Percentiles rank a stretch among this genome's conserved stretches.
These are phyloP conservation scores for Ceraclea dissimilis DNA, from an alignment of 2,888 invertebrate species.

Conservation along the genomic window DNA sequence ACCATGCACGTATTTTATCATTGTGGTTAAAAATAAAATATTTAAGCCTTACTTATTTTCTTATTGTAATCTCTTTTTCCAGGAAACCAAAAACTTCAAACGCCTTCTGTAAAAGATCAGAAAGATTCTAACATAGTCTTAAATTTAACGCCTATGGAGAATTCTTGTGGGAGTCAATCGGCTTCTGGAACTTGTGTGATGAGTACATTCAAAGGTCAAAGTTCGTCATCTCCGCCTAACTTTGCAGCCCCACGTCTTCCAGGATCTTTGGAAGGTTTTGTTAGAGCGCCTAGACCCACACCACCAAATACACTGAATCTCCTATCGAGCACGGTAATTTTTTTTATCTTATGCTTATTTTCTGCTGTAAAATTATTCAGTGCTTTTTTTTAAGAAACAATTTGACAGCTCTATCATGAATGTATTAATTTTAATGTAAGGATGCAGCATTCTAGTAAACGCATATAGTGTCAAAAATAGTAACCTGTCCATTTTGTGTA, in stretches of 20 bases:
- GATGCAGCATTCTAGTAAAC: too few species aligned
- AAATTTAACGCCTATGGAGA: slow-evolving; percentile 65
- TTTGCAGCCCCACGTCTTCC: slow-evolving; percentile 12
- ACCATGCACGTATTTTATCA: too few species aligned
- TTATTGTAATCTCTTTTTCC: too few species aligned
- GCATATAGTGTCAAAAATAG: too few species aligned
- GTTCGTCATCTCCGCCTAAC: slow-evolving; percentile 47
- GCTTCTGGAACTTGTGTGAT: slow-evolving; percentile 37
- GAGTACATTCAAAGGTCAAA: slow-evolving; percentile 62
- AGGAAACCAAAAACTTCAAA: slow-evolving; percentile 16
- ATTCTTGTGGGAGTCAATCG: slow-evolving; percentile 35
- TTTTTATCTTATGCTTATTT: slow-evolving; percentile 1
- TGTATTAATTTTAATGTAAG: too few species aligned
- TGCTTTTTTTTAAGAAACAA: slow-evolving; percentile 16
- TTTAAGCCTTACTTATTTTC: too few species aligned
- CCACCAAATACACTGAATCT: slow-evolving; percentile 79
- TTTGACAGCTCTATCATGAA: background rate
- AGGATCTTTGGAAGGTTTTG: slow-evolving; percentile 30
- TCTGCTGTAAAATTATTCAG: slow-evolving; percentile 9
- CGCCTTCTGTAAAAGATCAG: background rate
- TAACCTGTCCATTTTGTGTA: too few species aligned
- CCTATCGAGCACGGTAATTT: slow-evolving; percentile 51
- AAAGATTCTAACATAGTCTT: slow-evolving; percentile 56
- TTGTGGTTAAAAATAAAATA: too few species aligned
- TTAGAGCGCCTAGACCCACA: slow-evolving; percentile 65